Base-by-base conservation (phyloP, 2,888 invertebrate genomes). In the Parnassius apollo region DNA sequence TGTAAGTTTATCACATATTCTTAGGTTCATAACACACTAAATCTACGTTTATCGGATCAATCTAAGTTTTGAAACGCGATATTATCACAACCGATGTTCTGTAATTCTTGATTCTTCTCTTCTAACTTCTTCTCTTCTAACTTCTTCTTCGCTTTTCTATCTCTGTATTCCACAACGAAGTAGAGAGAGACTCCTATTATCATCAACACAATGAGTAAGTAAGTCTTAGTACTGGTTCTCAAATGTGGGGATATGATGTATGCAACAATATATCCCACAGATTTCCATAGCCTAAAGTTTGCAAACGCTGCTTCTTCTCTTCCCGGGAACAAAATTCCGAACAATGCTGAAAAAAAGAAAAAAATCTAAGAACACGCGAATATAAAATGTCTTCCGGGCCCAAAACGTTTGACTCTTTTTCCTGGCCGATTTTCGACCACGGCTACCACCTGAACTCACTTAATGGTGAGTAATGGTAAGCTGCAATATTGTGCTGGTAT, bases 281-380 rank as follows among this genome's bases (percentile, higher is more conserved):
- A 94, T 75, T 95, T 94, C 95, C 95, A 95, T 2, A 95, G 88
- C 0, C 94, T 85, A 85, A 94, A 95, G 85, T 94, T 95, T 49
- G 95, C 93, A 84, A 94, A 95, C 0, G 95, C 94, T 0, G 95
- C 94, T 73, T 95, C 95, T 73, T 94, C 92, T 69, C 93, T 82
- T 1, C 91, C 88, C 0, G 92, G 93, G 76, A 95, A 94, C n/a
- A 95, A 82, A 25, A 93, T 90, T 0, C 95, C 94, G 83, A 94
- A 94, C 75, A 94, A 93, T 0, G 93, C 93, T 93, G 83, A 3
- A 79, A 82, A 50, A 60, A 35, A 61, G n/a, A 18, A n/a, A n/a
- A n/a, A n/a, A 48, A 48, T 48, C 13, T 2, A 11, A 46, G 13
- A n/a, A 18, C 18, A n/a, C 12, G 8, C 3, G 13, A 48, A 12